phyloP scores from a whole-genome alignment of 2,797 vertebrate species.

The Xenopus petersii region DNA sequence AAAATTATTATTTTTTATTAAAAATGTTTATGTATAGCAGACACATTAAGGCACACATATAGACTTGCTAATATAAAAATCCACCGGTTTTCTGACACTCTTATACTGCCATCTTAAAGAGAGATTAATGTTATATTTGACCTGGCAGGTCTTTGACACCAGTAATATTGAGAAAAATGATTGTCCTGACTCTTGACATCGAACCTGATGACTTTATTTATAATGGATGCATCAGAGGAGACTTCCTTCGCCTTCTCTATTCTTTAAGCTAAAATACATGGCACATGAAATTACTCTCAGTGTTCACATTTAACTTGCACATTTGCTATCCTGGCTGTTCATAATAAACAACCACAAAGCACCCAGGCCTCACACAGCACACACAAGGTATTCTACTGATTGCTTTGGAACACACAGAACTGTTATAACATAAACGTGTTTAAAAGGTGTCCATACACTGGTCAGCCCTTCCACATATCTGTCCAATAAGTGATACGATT shows the following conservation, averaged over 20 bases:
- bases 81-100: no score
- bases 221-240: constrained; percentile 23
- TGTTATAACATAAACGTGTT: no score
- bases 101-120: constrained; percentile 25
- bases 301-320: not conserved
- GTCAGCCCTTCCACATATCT: no score
- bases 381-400: no score
- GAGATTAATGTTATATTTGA: constrained; percentile 42
- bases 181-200: not conserved
- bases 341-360: not conserved
- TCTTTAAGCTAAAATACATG: constrained; percentile 2
- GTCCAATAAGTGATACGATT: no score
- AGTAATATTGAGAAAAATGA: constrained; percentile 31
- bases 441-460: no score
- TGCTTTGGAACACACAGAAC: no score
- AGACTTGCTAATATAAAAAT: no score
- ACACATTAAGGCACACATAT: no score
- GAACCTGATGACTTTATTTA: constrained; percentile 19
- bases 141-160: constrained; percentile 38
- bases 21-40: no score
- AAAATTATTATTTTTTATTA: no score
- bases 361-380: no score
- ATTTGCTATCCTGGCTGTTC: not conserved
- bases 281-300: not conserved
- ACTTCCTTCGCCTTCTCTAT: not conserved